Evolutionary conservation across 2,888 invertebrate genomes (phyloP), one percentile per base, ranked within the genome.

Genomic region (Cheilosia urbana): DNA sequence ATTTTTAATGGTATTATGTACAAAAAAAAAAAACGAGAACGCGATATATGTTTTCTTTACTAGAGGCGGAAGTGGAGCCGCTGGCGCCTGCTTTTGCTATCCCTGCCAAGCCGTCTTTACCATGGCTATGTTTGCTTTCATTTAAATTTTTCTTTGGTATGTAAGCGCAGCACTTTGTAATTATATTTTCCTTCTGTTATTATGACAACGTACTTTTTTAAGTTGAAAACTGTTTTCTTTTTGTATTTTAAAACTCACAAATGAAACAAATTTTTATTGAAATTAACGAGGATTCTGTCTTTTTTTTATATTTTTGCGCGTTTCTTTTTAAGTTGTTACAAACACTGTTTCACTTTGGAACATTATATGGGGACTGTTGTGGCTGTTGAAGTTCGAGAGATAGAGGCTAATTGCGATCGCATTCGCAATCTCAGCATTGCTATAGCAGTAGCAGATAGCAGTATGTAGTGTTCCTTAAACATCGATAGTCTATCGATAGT

Each of bases 1-100:
- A 84, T 84, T 84, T 71, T 80, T 80, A 80, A 75, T 83, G 78
- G 83, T 79, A 84, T 84, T 71, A 84, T 84, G 84, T 84, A 80
- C 79, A 84, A 79, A 83, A 19, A 15, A 69, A 57, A 60, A 65
- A 37, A 75, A 40, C 17, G 66, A 62, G 17, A 53, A 68, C 19
- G 19, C 45, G 53, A 40, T 47, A 9, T 9, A n/a, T 51, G 53
- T 42, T 63, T 75, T 81, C 37, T 69, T 75, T 66, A 40, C 9
- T 9, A 30, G 2, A 9, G 53, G 71, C 47, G 9, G 11, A 73
- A 53, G 62, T 17, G 6, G 27, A 51, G 2, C 13, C 34, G 3
- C 34, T 34, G 6, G 13, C 21, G 9, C 4, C 21, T 9, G 11
- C 19, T 3, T 21, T 21, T 19, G 13, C 13, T 13, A 21, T 15